phyloP scores from a whole-genome alignment of 2,113 vertebrate species.

The Capra hircus region DNA sequence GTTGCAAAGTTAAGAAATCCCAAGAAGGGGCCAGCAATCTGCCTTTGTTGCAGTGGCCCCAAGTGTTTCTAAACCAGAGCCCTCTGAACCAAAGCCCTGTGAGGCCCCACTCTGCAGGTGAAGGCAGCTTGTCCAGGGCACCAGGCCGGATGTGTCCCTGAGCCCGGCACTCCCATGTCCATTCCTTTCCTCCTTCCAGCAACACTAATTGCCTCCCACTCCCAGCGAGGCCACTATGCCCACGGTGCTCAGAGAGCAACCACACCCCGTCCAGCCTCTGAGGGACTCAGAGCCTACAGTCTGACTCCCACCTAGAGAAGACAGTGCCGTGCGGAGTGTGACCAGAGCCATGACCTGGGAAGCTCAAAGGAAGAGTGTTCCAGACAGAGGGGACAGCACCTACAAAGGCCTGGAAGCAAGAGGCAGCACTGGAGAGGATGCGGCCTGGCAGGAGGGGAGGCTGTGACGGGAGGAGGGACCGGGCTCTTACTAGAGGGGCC shows the following conservation, averaged over 20 bases:
- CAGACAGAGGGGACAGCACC: neutral
- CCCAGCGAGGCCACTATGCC: neutral
- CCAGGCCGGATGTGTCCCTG: neutral
- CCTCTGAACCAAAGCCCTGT: neutral
- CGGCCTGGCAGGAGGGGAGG: accelerated
- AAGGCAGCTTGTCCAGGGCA: neutral
- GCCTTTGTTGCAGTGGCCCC: neutral
- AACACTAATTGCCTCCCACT: too few species aligned
- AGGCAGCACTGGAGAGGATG: neutral
- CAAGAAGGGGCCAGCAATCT: neutral
- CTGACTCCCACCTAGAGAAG: neutral
- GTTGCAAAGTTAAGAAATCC: neutral
- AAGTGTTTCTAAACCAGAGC: neutral
- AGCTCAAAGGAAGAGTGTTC: neutral
- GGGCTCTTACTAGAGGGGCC: neutral
- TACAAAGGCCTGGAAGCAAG: neutral
- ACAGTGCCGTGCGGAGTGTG: accelerated
- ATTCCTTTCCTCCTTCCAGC: neutral
- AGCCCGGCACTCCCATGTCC: accelerated
- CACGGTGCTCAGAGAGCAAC: neutral
- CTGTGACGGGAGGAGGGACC: neutral
- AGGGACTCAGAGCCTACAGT: neutral
- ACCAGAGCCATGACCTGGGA: neutral
- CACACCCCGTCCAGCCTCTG: accelerated
- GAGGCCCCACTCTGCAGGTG: neutral